Evolutionary conservation across 1,140 invertebrate genomes (phyloP).

Genomic region (Apis florea): DNA sequence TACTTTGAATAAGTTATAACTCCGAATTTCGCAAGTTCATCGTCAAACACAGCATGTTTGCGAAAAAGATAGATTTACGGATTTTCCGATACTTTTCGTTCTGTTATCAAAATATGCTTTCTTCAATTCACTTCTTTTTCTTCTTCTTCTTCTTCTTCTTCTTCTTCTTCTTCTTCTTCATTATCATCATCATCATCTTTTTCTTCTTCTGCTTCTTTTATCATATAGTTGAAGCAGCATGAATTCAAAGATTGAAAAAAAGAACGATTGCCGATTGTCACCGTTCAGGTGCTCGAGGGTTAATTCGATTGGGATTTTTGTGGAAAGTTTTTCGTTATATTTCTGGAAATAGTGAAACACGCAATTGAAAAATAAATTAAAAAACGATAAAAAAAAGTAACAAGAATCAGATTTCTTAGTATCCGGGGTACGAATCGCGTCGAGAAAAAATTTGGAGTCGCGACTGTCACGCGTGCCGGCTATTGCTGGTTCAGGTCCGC

Average conservation of each 20-base stretch:
- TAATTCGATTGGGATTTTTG: not conserved
- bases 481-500: slow-evolving; percentile 16
- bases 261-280: not conserved
- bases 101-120: not conserved
- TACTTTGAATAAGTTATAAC: not conserved
- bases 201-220: not conserved
- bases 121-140: not conserved
- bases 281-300: not conserved
- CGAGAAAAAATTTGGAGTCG: slow-evolving; percentile 31
- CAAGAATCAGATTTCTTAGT: not conserved
- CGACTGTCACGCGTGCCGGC: slow-evolving; percentile 39
- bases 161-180: no score
- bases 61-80: not conserved
- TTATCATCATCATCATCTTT: no score
- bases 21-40: slow-evolving; percentile 24
- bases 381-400: not conserved
- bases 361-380: not conserved
- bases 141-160: not conserved
- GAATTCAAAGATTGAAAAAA: not conserved
- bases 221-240: no score
- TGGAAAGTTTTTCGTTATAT: slow-evolving; percentile 12
- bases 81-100: not conserved
- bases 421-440: slow-evolving; percentile 25
- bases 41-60: not conserved
- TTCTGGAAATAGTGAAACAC: slow-evolving; percentile 18